These are phyloP conservation scores for Meteorus cinctellus DNA, from an alignment of 2,888 invertebrate species.

Conservation along the genomic window DNA sequence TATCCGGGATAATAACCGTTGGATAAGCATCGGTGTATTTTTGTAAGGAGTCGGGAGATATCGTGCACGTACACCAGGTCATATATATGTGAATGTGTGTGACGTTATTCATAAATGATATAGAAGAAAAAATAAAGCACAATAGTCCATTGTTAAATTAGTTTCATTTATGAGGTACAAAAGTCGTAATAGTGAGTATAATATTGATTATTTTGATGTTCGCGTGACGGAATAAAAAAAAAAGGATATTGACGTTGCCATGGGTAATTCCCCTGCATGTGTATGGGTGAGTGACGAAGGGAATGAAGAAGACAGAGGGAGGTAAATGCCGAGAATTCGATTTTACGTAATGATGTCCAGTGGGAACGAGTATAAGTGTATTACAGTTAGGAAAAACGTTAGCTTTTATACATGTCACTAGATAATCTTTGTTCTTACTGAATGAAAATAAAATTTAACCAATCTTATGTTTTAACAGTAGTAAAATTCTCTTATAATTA, in stretches of 20 bases:
- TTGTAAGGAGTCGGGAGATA: neutral
- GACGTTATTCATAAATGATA: neutral
- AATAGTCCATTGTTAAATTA: constrained; percentile 18
- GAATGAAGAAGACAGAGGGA: neutral
- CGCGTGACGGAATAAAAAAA: constrained; percentile 63
- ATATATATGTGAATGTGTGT: neutral
- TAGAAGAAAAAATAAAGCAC: constrained; percentile 13
- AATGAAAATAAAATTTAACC: no score
- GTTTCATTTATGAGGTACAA: constrained; percentile 3
- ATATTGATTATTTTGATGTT: constrained; percentile 61
- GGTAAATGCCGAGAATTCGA: constrained; percentile 29
- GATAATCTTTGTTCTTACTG: no score
- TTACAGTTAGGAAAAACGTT: neutral
- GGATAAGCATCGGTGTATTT: constrained; percentile 6
- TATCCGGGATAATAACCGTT: constrained; percentile 33
- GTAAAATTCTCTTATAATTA: neutral
- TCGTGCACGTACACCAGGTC: neutral
- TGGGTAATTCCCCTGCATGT: constrained; percentile 26
- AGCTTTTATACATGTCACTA: no score
- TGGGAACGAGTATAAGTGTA: neutral
- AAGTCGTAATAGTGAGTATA: constrained; percentile 24
- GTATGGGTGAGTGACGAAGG: constrained; percentile 19
- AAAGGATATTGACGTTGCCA: constrained; percentile 57
- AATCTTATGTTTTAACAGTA: no score
- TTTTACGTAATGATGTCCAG: constrained; percentile 32